These are phyloP conservation scores for Hypocryptadius cinnamomeus DNA, from an alignment of 2,113 vertebrate species.

Conservation along the genomic window DNA sequence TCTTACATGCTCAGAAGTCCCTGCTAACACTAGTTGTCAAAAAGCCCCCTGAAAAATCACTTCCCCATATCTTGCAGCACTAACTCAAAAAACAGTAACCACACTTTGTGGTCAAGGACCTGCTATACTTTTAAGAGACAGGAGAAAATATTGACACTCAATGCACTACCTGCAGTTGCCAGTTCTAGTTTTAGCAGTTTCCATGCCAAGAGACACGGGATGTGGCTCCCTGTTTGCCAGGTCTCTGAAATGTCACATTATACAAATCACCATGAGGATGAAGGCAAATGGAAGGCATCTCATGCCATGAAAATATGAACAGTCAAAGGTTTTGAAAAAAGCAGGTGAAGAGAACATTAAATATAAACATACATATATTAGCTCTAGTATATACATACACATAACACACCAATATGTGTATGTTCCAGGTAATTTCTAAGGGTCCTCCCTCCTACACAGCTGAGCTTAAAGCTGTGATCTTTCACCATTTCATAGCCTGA, in stretches of 20 bases:
- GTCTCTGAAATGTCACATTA: neutral
- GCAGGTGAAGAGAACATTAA: neutral
- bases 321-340: neutral
- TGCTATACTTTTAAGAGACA: neutral
- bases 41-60: no score
- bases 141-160: neutral
- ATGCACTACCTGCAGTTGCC: neutral
- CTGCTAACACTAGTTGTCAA: neutral
- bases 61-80: neutral
- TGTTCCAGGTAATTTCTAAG: neutral
- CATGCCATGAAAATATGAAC: neutral
- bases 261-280: neutral
- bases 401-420: neutral
- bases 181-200: neutral
- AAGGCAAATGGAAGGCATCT: neutral
- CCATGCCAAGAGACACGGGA: neutral
- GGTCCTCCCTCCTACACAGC: neutral
- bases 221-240: neutral
- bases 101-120: neutral
- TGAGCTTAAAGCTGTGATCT: neutral
- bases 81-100: neutral
- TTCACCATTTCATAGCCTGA: neutral
- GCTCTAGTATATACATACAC: neutral
- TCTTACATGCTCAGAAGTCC: neutral
- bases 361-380: neutral